These are phyloP conservation scores for Hypotaenidia okinawae DNA, from an alignment of 2,797 vertebrate genomes.

Conservation along the genomic window DNA sequence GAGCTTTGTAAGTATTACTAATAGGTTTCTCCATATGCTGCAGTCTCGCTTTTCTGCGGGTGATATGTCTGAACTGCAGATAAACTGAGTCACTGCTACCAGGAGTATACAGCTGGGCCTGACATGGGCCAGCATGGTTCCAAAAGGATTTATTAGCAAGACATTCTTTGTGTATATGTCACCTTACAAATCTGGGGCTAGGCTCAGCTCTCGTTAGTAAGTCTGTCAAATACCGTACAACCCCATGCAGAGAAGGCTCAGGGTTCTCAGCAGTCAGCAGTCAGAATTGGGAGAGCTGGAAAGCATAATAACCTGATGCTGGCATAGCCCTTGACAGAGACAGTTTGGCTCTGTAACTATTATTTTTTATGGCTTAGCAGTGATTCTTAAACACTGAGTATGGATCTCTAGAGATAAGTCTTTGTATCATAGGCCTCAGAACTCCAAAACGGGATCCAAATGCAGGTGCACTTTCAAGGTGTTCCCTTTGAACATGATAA, in stretches of 20 bases:
- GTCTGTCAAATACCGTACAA: background rate
- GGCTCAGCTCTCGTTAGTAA: background rate
- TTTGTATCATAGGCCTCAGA: background rate
- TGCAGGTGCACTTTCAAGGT: background rate
- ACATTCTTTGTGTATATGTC: background rate
- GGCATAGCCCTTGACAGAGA: background rate
- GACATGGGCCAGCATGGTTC: background rate
- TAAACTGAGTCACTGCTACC: conserved; percentile 1
- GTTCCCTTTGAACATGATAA: background rate
- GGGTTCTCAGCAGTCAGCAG: conserved; percentile 25
- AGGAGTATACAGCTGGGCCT: background rate
- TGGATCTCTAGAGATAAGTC: background rate
- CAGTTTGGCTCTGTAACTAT: background rate
- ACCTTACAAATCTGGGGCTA: background rate
- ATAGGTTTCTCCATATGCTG: background rate
- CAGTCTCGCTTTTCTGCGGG: background rate
- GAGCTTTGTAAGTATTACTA: conserved; percentile 14
- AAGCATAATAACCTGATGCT: background rate
- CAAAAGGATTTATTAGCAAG: conserved; percentile 24
- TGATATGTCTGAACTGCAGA: background rate
- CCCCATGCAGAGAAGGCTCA: background rate
- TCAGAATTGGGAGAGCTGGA: background rate
- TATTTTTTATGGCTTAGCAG: background rate
- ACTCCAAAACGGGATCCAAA: background rate
- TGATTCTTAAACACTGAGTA: background rate